Evolutionary conservation across 2,888 invertebrate species (phyloP).

Genomic region (Melanophora roralis): DNA sequence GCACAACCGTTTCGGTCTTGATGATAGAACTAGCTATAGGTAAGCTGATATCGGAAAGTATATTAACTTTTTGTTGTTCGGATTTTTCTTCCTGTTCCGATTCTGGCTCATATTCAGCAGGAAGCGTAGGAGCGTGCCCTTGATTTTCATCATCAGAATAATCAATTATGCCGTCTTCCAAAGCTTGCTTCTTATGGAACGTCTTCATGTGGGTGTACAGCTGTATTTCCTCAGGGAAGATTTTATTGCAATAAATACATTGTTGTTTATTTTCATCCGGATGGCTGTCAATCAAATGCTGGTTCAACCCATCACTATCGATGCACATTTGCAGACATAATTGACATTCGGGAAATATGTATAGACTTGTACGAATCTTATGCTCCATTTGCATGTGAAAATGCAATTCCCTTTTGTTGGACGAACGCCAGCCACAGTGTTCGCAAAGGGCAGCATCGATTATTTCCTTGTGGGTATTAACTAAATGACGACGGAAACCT

Average conservation of each 20-base stretch:
- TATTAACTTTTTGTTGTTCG: conserved; percentile 77
- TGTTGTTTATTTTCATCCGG: conserved; percentile 78
- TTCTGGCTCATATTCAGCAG: conserved; percentile 66
- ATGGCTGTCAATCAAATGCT: conserved; percentile 81
- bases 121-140: conserved; percentile 30
- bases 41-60: conserved; percentile 77
- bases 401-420: conserved; percentile 84
- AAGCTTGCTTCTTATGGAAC: conserved; percentile 82
- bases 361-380: conserved; percentile 84
- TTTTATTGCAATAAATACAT: conserved; percentile 86
- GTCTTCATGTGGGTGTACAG: conserved; percentile 85
- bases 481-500: conserved; percentile 88
- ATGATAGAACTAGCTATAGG: conserved; percentile 69
- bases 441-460: conserved; percentile 88
- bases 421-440: conserved; percentile 88
- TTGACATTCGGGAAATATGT: conserved; percentile 87
- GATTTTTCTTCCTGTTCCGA: conserved; percentile 29
- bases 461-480: conserved; percentile 87
- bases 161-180: conserved; percentile 82
- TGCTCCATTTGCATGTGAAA: conserved; percentile 90
- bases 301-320: conserved; percentile 83
- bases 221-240: conserved; percentile 83
- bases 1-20: conserved; percentile 77
- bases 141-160: conserved; percentile 78
- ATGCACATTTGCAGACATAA: conserved; percentile 84